Conservation (phyloP, 2,113 vertebrate genomes). For the Alectura lathami region DNA sequence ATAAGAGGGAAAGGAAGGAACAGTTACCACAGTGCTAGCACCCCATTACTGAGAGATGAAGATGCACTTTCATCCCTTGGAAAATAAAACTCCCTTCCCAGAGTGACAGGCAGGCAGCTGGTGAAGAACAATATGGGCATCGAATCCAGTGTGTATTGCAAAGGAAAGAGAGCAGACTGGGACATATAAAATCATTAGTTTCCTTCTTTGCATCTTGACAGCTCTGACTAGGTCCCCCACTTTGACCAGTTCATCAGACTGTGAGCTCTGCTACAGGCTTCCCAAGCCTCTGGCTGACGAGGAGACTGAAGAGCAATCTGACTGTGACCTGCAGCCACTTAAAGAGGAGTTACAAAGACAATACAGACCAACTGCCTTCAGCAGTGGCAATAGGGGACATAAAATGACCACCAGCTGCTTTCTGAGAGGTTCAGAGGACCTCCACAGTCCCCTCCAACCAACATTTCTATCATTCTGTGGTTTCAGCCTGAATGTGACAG, state of each 20-base stretch:
- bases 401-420: background rate
- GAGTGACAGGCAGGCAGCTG: background rate
- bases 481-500: background rate
- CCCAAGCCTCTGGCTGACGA: background rate
- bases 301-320: background rate
- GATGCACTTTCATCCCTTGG: background rate
- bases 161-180: background rate
- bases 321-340: accelerated
- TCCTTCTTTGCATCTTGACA: background rate
- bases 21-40: background rate
- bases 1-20: background rate
- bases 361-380: accelerated
- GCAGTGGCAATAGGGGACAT: accelerated
- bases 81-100: background rate
- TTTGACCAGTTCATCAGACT: background rate
- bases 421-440: background rate
- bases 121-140: background rate
- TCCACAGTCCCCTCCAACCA: background rate
- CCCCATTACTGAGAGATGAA: background rate
- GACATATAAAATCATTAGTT: background rate
- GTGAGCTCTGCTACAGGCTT: background rate
- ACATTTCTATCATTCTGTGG: background rate
- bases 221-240: background rate
- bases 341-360: background rate
- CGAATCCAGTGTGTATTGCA: background rate